Evolutionary conservation across 2,113 vertebrate genomes (phyloP).

Genomic region (Callipepla squamata): DNA sequence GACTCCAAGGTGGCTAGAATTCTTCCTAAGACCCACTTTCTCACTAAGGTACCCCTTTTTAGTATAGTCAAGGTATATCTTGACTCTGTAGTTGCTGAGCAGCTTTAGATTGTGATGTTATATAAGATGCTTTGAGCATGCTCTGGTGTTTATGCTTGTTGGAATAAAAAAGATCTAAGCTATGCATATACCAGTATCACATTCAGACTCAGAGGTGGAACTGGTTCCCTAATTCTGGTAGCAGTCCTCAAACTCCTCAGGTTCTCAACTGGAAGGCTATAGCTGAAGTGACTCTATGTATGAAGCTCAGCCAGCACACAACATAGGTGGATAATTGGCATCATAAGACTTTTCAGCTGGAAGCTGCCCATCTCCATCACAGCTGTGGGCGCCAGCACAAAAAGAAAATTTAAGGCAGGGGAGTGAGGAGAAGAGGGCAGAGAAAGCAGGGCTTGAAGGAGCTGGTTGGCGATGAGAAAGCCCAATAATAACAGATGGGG

Average conservation of each 20-base stretch:
- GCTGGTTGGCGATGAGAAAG: conserved; percentile 23
- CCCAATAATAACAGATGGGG: not conserved
- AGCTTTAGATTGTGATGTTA: not conserved
- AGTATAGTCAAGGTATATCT: not conserved
- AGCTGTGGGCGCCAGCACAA: conserved; percentile 55
- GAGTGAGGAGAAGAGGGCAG: not conserved
- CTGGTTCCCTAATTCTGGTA: not conserved
- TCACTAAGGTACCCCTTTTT: not conserved
- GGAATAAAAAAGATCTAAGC: not conserved
- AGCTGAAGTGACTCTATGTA: not conserved
- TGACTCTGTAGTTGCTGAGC: not conserved
- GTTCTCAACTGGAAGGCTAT: not conserved
- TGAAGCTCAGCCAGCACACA: not conserved
- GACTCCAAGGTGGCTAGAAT: not conserved
- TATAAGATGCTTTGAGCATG: not conserved
- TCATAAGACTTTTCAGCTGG: conserved; percentile 56
- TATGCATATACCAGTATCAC: not conserved
- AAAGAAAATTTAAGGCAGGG: conserved; percentile 27
- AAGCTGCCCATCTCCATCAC: conserved; percentile 72
- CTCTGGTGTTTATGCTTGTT: not conserved
- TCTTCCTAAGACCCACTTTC: not conserved
- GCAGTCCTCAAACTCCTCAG: not conserved
- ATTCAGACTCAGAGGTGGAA: not conserved
- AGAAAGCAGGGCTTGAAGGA: not conserved
- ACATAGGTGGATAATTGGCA: conserved; percentile 38